Evolutionary conservation across 2,888 invertebrate genomes (phyloP).

Genomic region (Calameuta filiformis): DNA sequence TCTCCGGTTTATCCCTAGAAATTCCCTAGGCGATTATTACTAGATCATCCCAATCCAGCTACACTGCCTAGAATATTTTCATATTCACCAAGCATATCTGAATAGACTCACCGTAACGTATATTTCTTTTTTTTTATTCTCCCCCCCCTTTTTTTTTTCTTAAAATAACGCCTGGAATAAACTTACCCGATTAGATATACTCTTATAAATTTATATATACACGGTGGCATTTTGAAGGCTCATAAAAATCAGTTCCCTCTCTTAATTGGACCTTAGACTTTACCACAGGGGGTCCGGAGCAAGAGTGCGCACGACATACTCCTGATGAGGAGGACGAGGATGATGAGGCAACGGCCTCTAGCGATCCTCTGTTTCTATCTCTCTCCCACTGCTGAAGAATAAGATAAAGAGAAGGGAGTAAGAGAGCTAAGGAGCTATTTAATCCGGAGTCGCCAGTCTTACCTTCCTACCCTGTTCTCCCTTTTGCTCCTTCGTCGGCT

Average conservation of each 20-base stretch:
- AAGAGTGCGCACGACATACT: not conserved
- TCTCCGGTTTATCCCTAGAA: not conserved
- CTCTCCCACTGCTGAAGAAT: not conserved
- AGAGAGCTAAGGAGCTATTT: too few species aligned
- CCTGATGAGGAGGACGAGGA: not conserved
- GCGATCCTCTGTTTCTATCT: not conserved
- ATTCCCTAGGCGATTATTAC: not conserved
- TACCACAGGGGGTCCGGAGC: not conserved
- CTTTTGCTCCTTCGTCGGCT: too few species aligned
- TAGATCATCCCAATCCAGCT: not conserved
- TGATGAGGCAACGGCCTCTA: not conserved
- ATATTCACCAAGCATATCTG: not conserved
- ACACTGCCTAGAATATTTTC: not conserved
- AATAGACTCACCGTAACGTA: not conserved
- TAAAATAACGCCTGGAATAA: not conserved
- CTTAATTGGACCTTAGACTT: not conserved
- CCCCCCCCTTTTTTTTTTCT: not conserved
- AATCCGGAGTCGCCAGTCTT: too few species aligned
- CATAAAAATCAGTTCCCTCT: not conserved
- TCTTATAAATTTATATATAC: not conserved
- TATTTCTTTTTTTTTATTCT: not conserved
- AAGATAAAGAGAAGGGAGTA: too few species aligned
- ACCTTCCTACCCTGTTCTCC: too few species aligned
- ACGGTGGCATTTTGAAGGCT: not conserved
- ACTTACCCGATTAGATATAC: not conserved